Conservation (phyloP, 2,113 vertebrate species). For the Thalassoma bifasciatum region DNA sequence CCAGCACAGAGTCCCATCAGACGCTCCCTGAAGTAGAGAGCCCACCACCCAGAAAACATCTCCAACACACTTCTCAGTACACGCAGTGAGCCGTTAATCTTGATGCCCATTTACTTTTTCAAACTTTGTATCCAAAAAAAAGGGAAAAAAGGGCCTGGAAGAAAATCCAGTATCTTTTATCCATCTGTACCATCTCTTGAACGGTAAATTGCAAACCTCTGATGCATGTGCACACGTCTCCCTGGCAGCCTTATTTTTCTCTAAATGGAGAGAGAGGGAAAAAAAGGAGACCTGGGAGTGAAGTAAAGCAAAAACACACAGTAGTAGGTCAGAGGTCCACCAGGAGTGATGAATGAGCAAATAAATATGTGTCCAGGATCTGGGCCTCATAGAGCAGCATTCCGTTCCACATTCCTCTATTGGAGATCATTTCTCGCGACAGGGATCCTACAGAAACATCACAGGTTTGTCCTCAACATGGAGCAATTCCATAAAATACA, state of each 20-base stretch:
- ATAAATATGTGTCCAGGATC: slow-evolving; percentile 77
- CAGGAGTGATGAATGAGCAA: slow-evolving; percentile 80
- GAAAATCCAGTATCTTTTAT: slow-evolving; percentile 35
- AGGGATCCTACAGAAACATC: slow-evolving; percentile 24
- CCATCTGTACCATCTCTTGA: slow-evolving; percentile 29
- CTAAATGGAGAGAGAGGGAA: slow-evolving; percentile 11
- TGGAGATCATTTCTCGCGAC: slow-evolving; percentile 44
- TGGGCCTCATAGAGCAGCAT: slow-evolving; percentile 63
- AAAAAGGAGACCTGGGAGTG: slow-evolving; percentile 38
- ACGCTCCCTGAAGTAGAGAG: slow-evolving; percentile 51
- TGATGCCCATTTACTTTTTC: slow-evolving; percentile 34
- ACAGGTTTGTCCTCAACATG: slow-evolving; percentile 13
- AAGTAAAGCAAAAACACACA: slow-evolving; percentile 65
- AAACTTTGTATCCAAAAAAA: slow-evolving; percentile 35
- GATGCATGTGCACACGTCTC: slow-evolving; percentile 41
- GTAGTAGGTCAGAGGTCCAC: slow-evolving; percentile 77
- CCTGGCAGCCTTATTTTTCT: slow-evolving; percentile 32
- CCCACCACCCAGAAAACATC: slow-evolving; percentile 45
- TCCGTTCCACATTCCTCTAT: slow-evolving; percentile 76
- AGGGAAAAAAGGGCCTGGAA: slow-evolving; percentile 24
- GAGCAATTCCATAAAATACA: slow-evolving; percentile 46
- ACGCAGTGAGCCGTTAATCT: slow-evolving; percentile 54
- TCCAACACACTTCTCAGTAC: slow-evolving; percentile 45
- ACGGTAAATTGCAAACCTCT: slow-evolving; percentile 19
- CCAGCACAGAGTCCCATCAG: slow-evolving; percentile 57